These are phyloP conservation scores for Tauraco hartlaubi DNA, from an alignment of 2,797 vertebrate genomes.

Conservation along the genomic window DNA sequence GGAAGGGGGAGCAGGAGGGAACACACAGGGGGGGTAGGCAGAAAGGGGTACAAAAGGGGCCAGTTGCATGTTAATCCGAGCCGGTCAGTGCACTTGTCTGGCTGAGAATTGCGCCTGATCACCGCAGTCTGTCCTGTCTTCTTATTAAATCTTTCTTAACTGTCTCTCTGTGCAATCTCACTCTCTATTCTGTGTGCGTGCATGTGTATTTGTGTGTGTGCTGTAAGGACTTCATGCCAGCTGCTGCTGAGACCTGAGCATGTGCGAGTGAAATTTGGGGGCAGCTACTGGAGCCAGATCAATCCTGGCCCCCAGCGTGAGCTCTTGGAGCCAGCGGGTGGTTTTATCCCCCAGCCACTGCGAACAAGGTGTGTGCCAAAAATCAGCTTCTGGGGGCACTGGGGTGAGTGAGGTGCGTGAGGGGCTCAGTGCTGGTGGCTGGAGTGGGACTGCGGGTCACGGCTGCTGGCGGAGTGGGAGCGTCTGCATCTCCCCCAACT, in stretches of 20 bases:
- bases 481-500: background rate
- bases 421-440: background rate
- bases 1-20: background rate
- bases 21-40: accelerated
- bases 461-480: background rate
- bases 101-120: background rate
- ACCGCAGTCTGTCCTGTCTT: background rate
- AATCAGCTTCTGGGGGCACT: background rate
- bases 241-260: background rate
- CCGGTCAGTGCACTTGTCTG: background rate
- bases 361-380: accelerated
- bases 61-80: accelerated
- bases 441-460: accelerated
- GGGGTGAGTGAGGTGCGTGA: background rate
- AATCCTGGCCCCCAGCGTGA: background rate
- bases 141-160: background rate
- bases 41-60: background rate
- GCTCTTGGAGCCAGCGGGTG: background rate
- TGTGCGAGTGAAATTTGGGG: accelerated
- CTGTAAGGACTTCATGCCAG: background rate
- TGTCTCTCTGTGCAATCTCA: background rate
- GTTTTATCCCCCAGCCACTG: background rate
- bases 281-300: background rate
- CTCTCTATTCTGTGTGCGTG: no score
- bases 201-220: background rate